These are phyloP conservation scores for Synergus umbraculus DNA, from an alignment of 2,888 invertebrate genomes.

Conservation along the genomic window DNA sequence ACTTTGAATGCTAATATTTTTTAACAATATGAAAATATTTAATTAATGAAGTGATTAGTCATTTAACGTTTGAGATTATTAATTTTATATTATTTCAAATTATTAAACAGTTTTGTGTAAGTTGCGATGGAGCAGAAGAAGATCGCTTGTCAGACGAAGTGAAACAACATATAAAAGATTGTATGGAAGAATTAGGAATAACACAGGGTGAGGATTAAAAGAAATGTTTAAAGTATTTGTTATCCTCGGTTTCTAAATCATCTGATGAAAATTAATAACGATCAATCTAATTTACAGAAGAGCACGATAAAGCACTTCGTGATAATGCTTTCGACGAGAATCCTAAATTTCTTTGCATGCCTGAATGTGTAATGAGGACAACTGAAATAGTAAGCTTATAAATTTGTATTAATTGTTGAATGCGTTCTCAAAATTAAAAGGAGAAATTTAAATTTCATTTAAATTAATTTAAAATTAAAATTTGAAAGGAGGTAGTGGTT, in stretches of 20 bases:
- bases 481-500: too few species aligned
- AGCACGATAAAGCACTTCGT: neutral
- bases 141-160: neutral
- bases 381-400: neutral
- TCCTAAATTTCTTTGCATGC: neutral
- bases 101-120: conserved; percentile 1
- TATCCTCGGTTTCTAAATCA: neutral
- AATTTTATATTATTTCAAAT: neutral
- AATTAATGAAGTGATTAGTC: too few species aligned
- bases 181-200: neutral
- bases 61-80: neutral
- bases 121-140: neutral
- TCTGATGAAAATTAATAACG: neutral
- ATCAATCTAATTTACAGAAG: neutral
- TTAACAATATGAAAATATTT: neutral
- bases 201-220: conserved; percentile 14
- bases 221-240: neutral
- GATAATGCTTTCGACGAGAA: too few species aligned
- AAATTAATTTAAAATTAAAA: too few species aligned
- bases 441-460: too few species aligned
- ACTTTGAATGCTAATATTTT: neutral
- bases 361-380: neutral
- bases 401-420: neutral
- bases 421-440: too few species aligned
- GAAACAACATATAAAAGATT: neutral